Percentiles rank a stretch among this genome's conserved stretches.
Evolutionary conservation across 2,113 vertebrate genomes (phyloP).

Genomic region (Trematocara zebra): DNA sequence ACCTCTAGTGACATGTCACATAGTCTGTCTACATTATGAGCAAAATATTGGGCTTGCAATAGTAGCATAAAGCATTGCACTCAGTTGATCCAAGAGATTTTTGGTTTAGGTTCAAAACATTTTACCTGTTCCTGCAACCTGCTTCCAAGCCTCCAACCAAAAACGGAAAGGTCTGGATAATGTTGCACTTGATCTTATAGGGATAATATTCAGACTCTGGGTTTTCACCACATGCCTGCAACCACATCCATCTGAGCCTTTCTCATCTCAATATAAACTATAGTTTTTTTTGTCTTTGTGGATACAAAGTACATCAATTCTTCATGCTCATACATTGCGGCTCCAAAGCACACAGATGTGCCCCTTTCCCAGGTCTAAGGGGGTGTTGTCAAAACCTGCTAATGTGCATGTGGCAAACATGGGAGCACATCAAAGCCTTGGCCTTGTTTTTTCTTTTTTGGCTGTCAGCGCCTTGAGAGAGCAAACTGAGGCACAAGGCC

Average conservation of each 20-base stretch:
- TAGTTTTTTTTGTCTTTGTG: not conserved
- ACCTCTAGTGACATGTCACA: not conserved
- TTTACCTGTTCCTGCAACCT: not conserved
- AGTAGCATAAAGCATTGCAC: not conserved
- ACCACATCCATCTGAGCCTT: not conserved
- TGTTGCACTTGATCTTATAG: not conserved
- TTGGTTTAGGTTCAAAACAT: not conserved
- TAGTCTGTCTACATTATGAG: not conserved
- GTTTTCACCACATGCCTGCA: not conserved
- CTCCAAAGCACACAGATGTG: not conserved
- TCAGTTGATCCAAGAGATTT: not conserved
- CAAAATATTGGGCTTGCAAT: not conserved
- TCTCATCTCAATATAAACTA: not conserved
- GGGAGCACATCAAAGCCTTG: slow-evolving; percentile 29
- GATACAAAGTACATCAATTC: not conserved
- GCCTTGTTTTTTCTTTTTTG: slow-evolving; percentile 11
- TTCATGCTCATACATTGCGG: not conserved
- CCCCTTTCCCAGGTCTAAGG: not conserved
- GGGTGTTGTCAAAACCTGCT: slow-evolving; percentile 8
- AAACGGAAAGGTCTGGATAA: not conserved
- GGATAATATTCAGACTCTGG: not conserved
- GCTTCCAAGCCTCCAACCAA: not conserved
- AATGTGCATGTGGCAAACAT: slow-evolving; percentile 24
- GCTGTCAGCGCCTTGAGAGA: slow-evolving; percentile 47
- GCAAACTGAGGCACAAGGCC: slow-evolving; percentile 50